A percentile compares a stretch with the other conserved stretches of the same genome.
phyloP scores from a whole-genome alignment of 2,113 vertebrate species.

The Poeciliopsis prolifica region DNA sequence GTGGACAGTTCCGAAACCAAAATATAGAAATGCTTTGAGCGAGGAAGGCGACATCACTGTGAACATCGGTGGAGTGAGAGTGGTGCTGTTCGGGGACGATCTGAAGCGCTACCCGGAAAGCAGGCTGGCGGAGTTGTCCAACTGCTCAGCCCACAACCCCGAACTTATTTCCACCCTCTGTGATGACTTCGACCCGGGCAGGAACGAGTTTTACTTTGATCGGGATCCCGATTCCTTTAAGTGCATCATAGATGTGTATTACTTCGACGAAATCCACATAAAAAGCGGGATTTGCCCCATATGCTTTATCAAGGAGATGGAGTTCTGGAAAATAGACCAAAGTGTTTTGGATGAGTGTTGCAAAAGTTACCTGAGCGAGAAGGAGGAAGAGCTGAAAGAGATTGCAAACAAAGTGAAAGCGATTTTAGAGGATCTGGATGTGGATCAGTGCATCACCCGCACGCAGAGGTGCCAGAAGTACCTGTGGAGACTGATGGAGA shows the following conservation, averaged over 20 bases:
- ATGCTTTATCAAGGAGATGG: constrained; percentile 97
- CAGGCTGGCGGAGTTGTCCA: constrained; percentile 89
- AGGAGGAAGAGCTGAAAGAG: constrained; percentile 92
- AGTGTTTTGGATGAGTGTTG: constrained; percentile 94
- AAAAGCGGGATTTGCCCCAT: constrained; percentile 96
- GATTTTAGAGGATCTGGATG: constrained; percentile 91
- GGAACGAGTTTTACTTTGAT: constrained; percentile 97
- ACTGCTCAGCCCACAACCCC: constrained; percentile 83
- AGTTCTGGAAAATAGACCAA: constrained; percentile 97
- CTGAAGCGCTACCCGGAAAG: constrained; percentile 92
- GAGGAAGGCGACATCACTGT: constrained; percentile 86
- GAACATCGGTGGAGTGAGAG: constrained; percentile 93
- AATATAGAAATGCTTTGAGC: constrained; percentile 75
- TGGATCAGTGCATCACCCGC: constrained; percentile 80
- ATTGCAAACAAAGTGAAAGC: constrained; percentile 91
- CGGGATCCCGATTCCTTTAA: constrained; percentile 95
- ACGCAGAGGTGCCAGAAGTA: constrained; percentile 87
- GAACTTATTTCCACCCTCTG: constrained; percentile 91
- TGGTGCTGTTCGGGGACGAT: constrained; percentile 87
- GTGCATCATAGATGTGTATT: constrained; percentile 94
- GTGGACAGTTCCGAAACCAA: constrained; percentile 80
- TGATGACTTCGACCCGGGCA: constrained; percentile 93
- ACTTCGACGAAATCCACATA: constrained; percentile 95
- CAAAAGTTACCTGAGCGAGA: constrained; percentile 91
- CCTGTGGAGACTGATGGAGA: constrained; percentile 95